phyloP scores from a whole-genome alignment of 30 jellyfish, hydroid and myxozoan genomes.

The Aurelia sp. region DNA sequence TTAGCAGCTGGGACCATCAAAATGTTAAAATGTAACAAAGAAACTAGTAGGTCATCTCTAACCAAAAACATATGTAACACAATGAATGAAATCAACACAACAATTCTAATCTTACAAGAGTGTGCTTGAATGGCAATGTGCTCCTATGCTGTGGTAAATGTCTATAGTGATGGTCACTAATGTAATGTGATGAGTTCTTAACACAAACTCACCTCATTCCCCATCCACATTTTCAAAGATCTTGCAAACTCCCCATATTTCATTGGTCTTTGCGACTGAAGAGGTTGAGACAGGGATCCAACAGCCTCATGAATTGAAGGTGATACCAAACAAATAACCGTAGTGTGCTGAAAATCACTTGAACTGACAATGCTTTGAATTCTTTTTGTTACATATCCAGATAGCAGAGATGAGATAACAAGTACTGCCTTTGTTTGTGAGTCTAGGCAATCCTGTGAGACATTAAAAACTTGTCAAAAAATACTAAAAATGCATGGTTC shows the following conservation, averaged over 20 bases:
- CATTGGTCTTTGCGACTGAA: not conserved
- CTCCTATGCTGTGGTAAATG: too few relatives aligned
- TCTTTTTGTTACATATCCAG: conserved; percentile 46
- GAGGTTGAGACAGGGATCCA: conserved; percentile 22
- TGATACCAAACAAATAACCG: conserved; percentile 51
- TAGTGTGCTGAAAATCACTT: conserved; percentile 80
- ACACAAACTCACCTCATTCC: conserved; percentile 62
- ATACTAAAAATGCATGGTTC: too few relatives aligned
- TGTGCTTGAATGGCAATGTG: too few relatives aligned
- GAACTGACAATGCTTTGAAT: conserved; percentile 65
- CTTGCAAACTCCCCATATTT: conserved; percentile 56
- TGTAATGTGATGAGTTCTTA: too few relatives aligned
- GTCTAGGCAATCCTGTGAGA: conserved; percentile 86
- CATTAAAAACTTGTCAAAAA: not conserved
- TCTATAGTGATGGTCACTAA: too few relatives aligned
- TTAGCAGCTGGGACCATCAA: too few relatives aligned
- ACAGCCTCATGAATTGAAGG: conserved; percentile 54
- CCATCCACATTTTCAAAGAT: conserved; percentile 82
- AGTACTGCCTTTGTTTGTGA: conserved; percentile 89
- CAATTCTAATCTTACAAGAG: too few relatives aligned
- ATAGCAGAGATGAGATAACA: conserved; percentile 57
- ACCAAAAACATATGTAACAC: too few relatives aligned
- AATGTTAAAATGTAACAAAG: too few relatives aligned
- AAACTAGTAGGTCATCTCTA: too few relatives aligned
- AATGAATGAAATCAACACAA: too few relatives aligned